These are phyloP conservation scores for Anticlea derivata DNA, from an alignment of 2,888 invertebrate genomes.

Conservation along the genomic window DNA sequence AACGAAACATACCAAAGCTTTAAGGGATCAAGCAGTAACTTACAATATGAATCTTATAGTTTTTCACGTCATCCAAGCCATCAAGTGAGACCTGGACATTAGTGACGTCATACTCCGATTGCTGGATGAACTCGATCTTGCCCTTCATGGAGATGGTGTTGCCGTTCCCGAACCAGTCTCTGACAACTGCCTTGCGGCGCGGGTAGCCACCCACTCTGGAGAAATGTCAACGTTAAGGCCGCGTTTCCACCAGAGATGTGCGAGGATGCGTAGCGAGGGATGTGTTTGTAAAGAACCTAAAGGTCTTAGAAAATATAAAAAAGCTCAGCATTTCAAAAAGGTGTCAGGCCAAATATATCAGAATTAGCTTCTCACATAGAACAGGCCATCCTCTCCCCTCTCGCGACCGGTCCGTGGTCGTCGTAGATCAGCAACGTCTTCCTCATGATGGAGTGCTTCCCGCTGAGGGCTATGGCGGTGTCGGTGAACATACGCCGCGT, in stretches of 20 bases:
- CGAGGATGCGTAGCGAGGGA: too few species aligned
- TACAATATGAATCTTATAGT: constrained; percentile 93
- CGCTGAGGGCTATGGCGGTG: constrained; percentile 88
- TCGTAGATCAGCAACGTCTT: constrained; percentile 94
- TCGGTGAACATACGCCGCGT: constrained; percentile 93
- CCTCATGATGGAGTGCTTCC: constrained; percentile 89
- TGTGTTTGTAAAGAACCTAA: too few species aligned
- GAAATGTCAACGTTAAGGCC: not conserved
- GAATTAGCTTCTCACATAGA: constrained; percentile 92
- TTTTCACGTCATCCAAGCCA: constrained; percentile 86
- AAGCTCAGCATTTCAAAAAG: too few species aligned
- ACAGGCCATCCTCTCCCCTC: constrained; percentile 95
- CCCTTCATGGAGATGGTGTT: constrained; percentile 86
- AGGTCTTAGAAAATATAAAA: too few species aligned
- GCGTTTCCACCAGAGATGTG: too few species aligned
- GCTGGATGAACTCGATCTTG: constrained; percentile 92
- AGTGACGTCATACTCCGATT: constrained; percentile 92
- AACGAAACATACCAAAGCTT: too few species aligned
- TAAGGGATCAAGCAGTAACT: too few species aligned
- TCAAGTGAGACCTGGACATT: constrained; percentile 90
- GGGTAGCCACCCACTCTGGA: constrained; percentile 16
- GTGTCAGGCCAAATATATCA: too few species aligned
- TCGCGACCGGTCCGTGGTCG: constrained; percentile 93
- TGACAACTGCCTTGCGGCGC: constrained; percentile 91
- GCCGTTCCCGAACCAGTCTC: constrained; percentile 95